Conservation (phyloP, 2,113 vertebrate genomes). For the Riparia riparia region DNA sequence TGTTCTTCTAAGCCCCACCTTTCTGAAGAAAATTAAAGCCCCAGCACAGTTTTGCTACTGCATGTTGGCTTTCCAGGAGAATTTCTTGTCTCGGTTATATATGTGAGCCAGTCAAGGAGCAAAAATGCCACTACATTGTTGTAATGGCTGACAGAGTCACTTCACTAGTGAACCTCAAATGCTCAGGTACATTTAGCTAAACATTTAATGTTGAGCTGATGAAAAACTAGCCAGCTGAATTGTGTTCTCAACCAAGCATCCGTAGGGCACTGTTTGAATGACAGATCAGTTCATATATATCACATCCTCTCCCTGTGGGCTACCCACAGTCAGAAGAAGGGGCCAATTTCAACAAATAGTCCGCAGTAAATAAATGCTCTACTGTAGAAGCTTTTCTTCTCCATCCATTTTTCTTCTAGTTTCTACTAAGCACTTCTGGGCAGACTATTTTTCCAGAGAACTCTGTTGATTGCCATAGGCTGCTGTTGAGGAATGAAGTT, state of each 20-base stretch:
- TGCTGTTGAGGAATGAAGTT: conserved; percentile 12
- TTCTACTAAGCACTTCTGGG: not conserved
- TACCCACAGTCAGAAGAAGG: not conserved
- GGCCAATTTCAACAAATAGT: not conserved
- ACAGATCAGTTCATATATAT: not conserved
- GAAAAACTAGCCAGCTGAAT: not conserved
- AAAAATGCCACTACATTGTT: not conserved
- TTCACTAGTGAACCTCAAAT: not conserved
- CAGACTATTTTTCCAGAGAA: not conserved
- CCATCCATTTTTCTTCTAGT: not conserved
- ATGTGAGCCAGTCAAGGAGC: not conserved
- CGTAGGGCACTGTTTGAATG: not conserved
- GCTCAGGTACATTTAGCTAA: not conserved
- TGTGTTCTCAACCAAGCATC: not conserved
- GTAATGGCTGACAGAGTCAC: not conserved
- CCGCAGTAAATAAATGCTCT: not conserved
- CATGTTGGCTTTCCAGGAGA: not conserved
- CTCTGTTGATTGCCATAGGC: not conserved
- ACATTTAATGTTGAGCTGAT: not conserved
- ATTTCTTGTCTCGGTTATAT: not conserved
- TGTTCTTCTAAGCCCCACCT: not conserved
- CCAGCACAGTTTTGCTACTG: not conserved
- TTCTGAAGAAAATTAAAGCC: not conserved
- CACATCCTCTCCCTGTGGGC: not conserved
- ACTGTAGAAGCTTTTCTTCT: not conserved